Base-by-base conservation (phyloP, 2,888 invertebrate genomes). In the Trichogramma evanescens region DNA sequence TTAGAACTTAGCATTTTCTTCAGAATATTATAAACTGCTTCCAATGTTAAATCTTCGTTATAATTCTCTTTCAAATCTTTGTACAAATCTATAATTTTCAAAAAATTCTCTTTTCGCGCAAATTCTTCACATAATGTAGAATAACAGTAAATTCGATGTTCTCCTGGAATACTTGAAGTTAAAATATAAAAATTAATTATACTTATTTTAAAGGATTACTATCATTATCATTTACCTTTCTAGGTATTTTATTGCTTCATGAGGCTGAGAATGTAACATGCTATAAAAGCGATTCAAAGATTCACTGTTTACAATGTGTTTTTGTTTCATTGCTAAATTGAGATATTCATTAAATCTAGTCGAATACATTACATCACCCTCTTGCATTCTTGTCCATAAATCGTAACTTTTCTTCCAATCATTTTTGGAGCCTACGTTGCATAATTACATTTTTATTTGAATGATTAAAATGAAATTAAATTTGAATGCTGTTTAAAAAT, bases 301-400 rank as follows among this genome's bases (percentile, higher is more conserved):
- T 41, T 58, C 42, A 42, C 39, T 43, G 4, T 5, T 26, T 3
- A 1, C 38, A 13, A 5, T 42, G 8, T 38, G 43, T 51, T 52
- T 52, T 6, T 50, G 26, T 7, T n/a, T 52, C 10, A 52, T 1
- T n/a, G 52, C 45, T 42, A 48, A 41, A 58, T 58, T 48, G 6
- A 58, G 48, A 26, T 13, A 52, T 7, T 52, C 44, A 3, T 52
- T 8, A 48, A 58, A 58, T 0, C 5, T 42, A 38, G 8, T 6
- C 43, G 58, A 52, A 13, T 46, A 42, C 9, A 26, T 42, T 6
- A 58, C 52, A 8, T 52, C 9, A 2, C 44, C 39, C 4, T 48
- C 39, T 52, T 58, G 50, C 58, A 58, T 58, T 41, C n/a, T 58
- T 39, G 42, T 52, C 58, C 58, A 58, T 38, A 58, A 52, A 13